phyloP scores from a whole-genome alignment of 2,113 vertebrate genomes.

The Bostrychus sinensis region DNA sequence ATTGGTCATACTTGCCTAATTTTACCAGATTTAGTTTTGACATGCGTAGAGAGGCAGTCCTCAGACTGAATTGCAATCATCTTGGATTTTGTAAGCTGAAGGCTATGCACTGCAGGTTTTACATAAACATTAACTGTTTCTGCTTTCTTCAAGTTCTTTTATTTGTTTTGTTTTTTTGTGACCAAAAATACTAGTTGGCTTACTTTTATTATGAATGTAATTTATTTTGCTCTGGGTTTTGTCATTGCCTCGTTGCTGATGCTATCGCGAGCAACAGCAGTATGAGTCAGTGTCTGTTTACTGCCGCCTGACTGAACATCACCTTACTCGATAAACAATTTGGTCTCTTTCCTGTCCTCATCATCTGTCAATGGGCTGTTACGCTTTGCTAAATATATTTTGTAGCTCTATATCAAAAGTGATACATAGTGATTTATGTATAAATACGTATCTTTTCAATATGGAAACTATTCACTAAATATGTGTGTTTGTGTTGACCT shows the following conservation, averaged over 20 bases:
- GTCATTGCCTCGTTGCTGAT: slow-evolving; percentile 20
- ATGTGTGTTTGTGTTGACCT: slow-evolving; percentile 27
- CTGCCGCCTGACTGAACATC: slow-evolving; percentile 28
- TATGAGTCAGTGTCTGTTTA: slow-evolving; percentile 17
- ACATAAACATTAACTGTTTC: slow-evolving; percentile 10
- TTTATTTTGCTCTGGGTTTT: slow-evolving; percentile 52
- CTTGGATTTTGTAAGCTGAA: not conserved
- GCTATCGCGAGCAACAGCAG: slow-evolving; percentile 6
- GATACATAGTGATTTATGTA: slow-evolving; percentile 61
- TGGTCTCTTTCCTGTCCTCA: slow-evolving; percentile 11
- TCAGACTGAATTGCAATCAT: slow-evolving; percentile 7
- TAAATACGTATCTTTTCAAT: slow-evolving; percentile 50
- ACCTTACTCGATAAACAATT: slow-evolving; percentile 7
- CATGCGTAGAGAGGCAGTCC: not conserved
- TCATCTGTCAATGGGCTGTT: slow-evolving; percentile 19
- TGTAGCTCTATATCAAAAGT: slow-evolving; percentile 49
- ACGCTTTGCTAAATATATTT: slow-evolving; percentile 44
- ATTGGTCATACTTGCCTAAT: slow-evolving; percentile 15
- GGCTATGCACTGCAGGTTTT: slow-evolving; percentile 22
- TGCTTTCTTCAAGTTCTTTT: not conserved
- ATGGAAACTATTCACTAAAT: slow-evolving; percentile 38
- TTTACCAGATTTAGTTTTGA: slow-evolving; percentile 5
- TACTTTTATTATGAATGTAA: slow-evolving; percentile 65
- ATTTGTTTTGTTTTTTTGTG: not conserved
- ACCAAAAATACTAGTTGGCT: slow-evolving; percentile 8